Evolutionary conservation across 1,140 invertebrate genomes (phyloP).

Genomic region (Tetramorium alpestre): DNA sequence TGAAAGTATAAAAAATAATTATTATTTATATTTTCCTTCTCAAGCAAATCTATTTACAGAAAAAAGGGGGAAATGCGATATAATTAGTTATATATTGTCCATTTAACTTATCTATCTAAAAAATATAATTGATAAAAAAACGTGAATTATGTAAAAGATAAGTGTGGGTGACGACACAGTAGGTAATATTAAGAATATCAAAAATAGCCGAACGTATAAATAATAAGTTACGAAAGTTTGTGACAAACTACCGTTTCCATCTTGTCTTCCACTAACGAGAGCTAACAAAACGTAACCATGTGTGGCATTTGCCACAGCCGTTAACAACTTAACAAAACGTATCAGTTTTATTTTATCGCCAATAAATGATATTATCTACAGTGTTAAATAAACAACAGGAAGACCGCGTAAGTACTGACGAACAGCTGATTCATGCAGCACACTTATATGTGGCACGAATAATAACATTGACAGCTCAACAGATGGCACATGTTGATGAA

Average conservation of each 20-base stretch:
- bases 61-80: too few species aligned
- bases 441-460: neutral
- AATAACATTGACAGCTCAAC: neutral
- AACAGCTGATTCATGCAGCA: neutral
- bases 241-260: conserved; percentile 21
- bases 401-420: neutral
- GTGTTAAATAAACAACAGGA: neutral
- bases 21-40: neutral
- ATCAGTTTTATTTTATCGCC: neutral
- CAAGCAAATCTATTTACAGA: neutral
- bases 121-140: conserved; percentile 1
- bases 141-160: conserved; percentile 38
- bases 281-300: neutral
- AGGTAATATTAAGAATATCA: neutral
- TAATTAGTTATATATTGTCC: too few species aligned
- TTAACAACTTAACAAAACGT: neutral
- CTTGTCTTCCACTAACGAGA: neutral
- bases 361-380: conserved; percentile 4
- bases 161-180: neutral
- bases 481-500: conserved; percentile 13
- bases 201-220: conserved; percentile 10
- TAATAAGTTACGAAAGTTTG: neutral
- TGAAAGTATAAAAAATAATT: conserved; percentile 5
- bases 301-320: too few species aligned
- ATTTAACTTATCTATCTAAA: too few species aligned